phyloP scores from a whole-genome alignment of 2,888 invertebrate species.

The Lathronympha strigana region DNA sequence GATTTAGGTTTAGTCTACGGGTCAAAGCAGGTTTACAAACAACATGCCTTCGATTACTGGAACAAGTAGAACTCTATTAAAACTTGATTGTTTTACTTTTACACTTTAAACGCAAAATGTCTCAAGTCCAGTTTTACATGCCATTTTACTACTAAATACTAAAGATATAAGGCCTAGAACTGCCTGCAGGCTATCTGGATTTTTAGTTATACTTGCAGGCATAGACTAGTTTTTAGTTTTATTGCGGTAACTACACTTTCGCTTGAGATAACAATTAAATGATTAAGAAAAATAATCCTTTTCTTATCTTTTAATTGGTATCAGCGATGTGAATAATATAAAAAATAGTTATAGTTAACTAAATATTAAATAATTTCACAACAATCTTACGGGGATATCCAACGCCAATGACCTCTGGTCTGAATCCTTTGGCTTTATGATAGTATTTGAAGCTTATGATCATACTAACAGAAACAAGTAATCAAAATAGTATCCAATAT shows the following conservation, averaged over 20 bases:
- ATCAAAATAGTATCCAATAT: no score
- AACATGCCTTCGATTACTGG: constrained; percentile 3
- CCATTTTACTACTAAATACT: not conserved
- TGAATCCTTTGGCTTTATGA: no score
- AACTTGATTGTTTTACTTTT: constrained; percentile 7
- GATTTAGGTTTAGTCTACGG: no score
- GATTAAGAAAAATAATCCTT: constrained; percentile 16
- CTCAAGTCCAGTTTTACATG: not conserved
- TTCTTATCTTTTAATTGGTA: constrained; percentile 29
- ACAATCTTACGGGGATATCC: no score
- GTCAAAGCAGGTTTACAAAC: not conserved
- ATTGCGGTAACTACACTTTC: constrained; percentile 6
- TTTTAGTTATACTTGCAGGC: not conserved
- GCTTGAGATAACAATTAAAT: constrained; percentile 28
- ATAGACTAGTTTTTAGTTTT: constrained; percentile 6
- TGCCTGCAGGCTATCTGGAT: not conserved
- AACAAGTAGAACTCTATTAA: constrained; percentile 2
- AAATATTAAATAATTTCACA: not conserved
- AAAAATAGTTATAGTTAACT: not conserved
- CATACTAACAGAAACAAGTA: no score
- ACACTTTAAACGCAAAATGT: not conserved
- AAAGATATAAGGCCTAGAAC: not conserved
- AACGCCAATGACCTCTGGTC: no score
- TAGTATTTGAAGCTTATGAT: no score
- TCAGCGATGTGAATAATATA: not conserved